Base-by-base conservation (phyloP, 2,113 vertebrate species). In the Maccullochella peelii region DNA sequence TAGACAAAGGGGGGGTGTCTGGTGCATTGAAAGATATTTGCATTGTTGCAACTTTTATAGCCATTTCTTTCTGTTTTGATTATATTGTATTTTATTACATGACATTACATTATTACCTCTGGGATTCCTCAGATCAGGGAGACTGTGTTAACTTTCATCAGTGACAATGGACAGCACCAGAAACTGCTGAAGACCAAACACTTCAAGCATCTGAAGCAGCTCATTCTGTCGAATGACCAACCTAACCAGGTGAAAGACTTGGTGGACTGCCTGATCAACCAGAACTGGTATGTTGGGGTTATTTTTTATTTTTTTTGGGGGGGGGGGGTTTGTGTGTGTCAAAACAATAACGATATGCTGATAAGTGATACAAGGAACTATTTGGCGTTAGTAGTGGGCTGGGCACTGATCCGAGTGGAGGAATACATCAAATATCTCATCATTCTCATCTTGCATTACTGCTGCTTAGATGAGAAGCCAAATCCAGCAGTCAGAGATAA, bases 121-220 rank as follows among this genome's bases (percentile, higher is more conserved):
- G 2, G 83, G 21, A 42, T 40, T 25, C 74, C 79, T 14, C 87
- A 99, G 98, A 92, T 99, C 66, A 95, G 93, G 83, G 95, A 94
- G 40, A 94, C 96, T 4, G 93, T 97, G 50, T 89, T 98, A 85
- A 95, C 93, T 1, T 95, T 93, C 33, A 91, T 98, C 74, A 93
- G 93, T 83, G 93, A 90, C 18, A 95, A 94, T 59, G 95, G 96
- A 42, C 95, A 95, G 0, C 95, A 96, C 30, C 95, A 96, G 77
- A 94, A 94, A 57, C 89, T 99, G 85, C 54, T 96, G 44, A 95
- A 96, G 86, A 97, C 96, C 9, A 96, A 96, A 79, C 96, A 97
- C 93, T 97, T 97, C 5, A 82, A 87, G 14, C 69, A 94, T 20
- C 79, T 99, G 89, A 97, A 97, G 86, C 89, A 94, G 77, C 94